Percentiles rank a stretch among this genome's conserved stretches.
phyloP scores from a whole-genome alignment of 2,113 vertebrate genomes.

The Phycodurus eques region DNA sequence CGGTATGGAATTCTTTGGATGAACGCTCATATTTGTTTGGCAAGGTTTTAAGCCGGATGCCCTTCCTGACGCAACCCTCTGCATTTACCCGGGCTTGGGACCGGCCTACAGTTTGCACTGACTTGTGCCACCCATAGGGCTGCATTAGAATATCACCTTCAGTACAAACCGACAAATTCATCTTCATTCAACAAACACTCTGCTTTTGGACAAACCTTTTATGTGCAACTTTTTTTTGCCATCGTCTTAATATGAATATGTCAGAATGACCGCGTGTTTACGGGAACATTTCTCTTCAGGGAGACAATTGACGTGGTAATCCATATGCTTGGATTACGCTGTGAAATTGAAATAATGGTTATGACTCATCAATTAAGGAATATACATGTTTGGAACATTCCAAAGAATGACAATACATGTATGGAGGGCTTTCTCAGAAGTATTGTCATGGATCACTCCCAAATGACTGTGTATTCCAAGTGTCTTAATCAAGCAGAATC shows the following conservation, averaged over 20 bases:
- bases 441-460: not conserved
- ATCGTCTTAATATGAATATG: slow-evolving; percentile 57
- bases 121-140: no score
- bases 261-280: slow-evolving; percentile 50
- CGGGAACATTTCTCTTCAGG: slow-evolving; percentile 22
- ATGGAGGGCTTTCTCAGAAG: not conserved
- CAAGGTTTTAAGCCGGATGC: no score
- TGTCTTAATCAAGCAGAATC: slow-evolving; percentile 25
- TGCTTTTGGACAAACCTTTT: slow-evolving; percentile 62
- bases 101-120: no score
- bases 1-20: no score
- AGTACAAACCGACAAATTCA: slow-evolving; percentile 68
- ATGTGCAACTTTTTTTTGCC: slow-evolving; percentile 40
- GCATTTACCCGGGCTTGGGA: no score
- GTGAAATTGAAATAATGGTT: slow-evolving; percentile 20
- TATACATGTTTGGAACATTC: not conserved
- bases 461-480: slow-evolving; percentile 4
- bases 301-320: slow-evolving; percentile 14
- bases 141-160: slow-evolving; percentile 80
- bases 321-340: slow-evolving; percentile 5
- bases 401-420: slow-evolving; percentile 11
- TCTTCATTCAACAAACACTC: slow-evolving; percentile 73
- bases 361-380: slow-evolving; percentile 23
- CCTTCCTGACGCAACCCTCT: no score
- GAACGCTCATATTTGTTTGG: no score